Base-by-base conservation (phyloP, 1,140 invertebrate genomes). In the Drosophila ambigua region DNA sequence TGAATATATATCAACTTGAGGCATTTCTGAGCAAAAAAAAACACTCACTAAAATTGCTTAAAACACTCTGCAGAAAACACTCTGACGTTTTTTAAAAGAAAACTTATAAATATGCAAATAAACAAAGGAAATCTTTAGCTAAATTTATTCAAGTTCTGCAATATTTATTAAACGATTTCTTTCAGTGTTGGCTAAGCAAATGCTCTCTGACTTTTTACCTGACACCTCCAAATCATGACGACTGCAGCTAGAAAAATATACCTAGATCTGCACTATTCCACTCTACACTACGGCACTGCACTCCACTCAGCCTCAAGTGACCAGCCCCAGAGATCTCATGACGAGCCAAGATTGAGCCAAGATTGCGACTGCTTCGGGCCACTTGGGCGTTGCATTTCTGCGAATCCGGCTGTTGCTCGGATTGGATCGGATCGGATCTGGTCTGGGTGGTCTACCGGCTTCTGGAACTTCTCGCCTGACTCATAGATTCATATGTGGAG, bases 181-280 rank as follows among this genome's bases (percentile, higher is more conserved):
- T 35, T 7, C 20, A 53, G 61, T 74, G 61, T 16, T 28, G 8
- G 5, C n/a, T 43, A 26, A 16, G 72, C 51, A 66, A 75, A 76
- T 58, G 52, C 72, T 75, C 66, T 73, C 23, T 75, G 55, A 52
- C 60, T 71, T 71, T 57, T 71, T 46, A 50, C 50, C 41, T 53
- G 59, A 69, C 55, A 76, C 62, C 65, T 62, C 41, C 52, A 55
- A 62, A 44, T 75, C 51, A 79, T 57, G 62, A 50, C 72, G 65
- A 75, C 71, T 63, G 81, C 77, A 71, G 76, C 69, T 87, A 62
- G 43, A 81, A 85, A 85, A 81, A 80, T 80, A 79, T 77, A 68
- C 43, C 63, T 66, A 66, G 52, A 39, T 64, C 44, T 23, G 9
- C 35, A 23, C 50, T 54, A 53, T 28, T 39, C 52, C 75, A 77